These are phyloP conservation scores for Ginglymostoma cirratum DNA, from an alignment of 2,113 vertebrate species.

Conservation along the genomic window DNA sequence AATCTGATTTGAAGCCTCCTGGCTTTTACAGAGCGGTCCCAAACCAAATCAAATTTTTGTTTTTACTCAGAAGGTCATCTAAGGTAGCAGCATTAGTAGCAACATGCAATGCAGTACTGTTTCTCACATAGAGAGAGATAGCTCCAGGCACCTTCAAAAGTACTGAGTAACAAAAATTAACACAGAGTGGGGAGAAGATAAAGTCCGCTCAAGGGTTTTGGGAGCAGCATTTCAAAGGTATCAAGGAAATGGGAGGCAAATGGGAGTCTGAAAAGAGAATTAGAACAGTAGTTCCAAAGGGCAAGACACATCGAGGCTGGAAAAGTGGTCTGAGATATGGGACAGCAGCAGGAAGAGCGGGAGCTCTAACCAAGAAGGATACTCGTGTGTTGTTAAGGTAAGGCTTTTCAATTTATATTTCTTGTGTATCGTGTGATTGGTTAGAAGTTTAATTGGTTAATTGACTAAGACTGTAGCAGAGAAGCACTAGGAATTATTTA, in stretches of 20 bases:
- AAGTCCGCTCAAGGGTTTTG: neutral
- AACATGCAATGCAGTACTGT: no score
- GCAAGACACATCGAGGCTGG: neutral
- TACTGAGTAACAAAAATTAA: neutral
- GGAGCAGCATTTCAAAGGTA: neutral
- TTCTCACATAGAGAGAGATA: neutral
- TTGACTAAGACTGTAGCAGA: no score
- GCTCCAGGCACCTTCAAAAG: neutral
- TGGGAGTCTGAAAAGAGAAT: neutral
- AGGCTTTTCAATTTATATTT: no score
- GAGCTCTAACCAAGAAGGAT: no score
- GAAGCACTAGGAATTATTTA: no score
- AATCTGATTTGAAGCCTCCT: neutral
- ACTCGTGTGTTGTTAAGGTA: no score
- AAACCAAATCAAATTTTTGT: no score
- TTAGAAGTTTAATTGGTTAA: no score
- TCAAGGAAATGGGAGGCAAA: neutral
- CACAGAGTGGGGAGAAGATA: neutral
- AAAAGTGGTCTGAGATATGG: neutral
- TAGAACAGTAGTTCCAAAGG: neutral
- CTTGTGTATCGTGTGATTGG: no score
- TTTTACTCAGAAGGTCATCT: neutral
- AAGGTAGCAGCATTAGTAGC: neutral
- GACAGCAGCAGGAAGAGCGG: no score
- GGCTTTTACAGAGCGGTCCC: neutral